phyloP scores from a whole-genome alignment of 2,113 vertebrate genomes.

The Nyctibius bracteatus region DNA sequence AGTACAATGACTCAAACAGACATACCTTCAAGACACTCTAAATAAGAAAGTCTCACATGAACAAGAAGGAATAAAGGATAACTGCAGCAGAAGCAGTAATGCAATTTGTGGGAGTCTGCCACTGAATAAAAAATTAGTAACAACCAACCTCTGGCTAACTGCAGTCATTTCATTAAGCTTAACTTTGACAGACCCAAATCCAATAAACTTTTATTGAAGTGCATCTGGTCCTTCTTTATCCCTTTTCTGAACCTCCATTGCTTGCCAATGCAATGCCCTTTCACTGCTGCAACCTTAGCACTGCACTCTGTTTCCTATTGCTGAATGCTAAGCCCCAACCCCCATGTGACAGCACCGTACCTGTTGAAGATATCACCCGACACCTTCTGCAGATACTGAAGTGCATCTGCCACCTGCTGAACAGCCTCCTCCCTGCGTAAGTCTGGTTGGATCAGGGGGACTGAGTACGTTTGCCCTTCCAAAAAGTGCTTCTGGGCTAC shows the following conservation, averaged over 20 bases:
- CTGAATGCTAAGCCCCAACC: not conserved
- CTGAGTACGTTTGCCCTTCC: conserved; percentile 87
- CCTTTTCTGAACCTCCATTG: not conserved
- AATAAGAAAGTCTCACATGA: not conserved
- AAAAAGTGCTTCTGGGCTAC: conserved; percentile 78
- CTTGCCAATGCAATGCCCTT: not conserved
- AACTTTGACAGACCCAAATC: not conserved
- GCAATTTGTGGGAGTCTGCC: not conserved
- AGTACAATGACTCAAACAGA: not conserved
- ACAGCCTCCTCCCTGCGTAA: conserved; percentile 91
- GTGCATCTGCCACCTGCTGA: conserved; percentile 88
- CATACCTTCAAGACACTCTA: not conserved
- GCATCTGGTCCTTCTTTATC: not conserved
- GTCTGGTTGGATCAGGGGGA: conserved; percentile 92
- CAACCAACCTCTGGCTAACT: not conserved
- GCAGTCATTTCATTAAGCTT: not conserved
- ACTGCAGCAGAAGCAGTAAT: not conserved
- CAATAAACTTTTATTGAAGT: not conserved
- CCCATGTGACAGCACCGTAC: conserved; percentile 28
- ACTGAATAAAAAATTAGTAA: conserved; percentile 5
- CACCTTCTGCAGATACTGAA: conserved; percentile 88
- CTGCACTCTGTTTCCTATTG: not conserved
- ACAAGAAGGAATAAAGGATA: not conserved
- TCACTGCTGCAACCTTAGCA: not conserved
- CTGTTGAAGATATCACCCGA: conserved; percentile 93